Conservation (phyloP, 2,888 invertebrate species). For the Noctua pronuba region DNA sequence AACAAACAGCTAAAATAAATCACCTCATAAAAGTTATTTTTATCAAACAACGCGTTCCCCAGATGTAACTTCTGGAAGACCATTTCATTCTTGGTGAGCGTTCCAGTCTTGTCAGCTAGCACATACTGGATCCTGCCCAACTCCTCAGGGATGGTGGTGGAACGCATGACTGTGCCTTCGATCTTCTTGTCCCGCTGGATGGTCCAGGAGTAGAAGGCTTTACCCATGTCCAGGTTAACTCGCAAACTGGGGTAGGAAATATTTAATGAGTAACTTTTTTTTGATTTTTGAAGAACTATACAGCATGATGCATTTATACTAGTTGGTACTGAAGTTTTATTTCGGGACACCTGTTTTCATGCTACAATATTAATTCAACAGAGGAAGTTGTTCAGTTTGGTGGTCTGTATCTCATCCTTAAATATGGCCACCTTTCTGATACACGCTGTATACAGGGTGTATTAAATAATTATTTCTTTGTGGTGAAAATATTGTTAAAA, state of each 20-base stretch:
- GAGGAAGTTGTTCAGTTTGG: too few relatives aligned
- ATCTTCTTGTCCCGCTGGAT: conserved; percentile 98
- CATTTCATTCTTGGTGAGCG: conserved; percentile 99
- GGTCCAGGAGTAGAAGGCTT: conserved; percentile 99
- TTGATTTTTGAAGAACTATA: too few relatives aligned
- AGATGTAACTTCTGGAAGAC: conserved; percentile 98
- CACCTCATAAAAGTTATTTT: conserved; percentile 96
- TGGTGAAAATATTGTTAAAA: too few relatives aligned
- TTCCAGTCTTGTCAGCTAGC: conserved; percentile 99
- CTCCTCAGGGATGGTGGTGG: conserved; percentile 99
- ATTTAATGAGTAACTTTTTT: too few relatives aligned
- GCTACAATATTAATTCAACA: too few relatives aligned
- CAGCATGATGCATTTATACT: too few relatives aligned
- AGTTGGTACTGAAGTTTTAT: too few relatives aligned
- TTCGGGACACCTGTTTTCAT: too few relatives aligned
- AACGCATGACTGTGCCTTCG: conserved; percentile 98
- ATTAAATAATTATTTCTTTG: too few relatives aligned
- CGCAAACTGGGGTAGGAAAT: conserved; percentile 93
- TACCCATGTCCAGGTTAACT: conserved; percentile 99
- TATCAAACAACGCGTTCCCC: conserved; percentile 97
- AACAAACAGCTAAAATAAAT: conserved; percentile 30
- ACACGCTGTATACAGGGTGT: too few relatives aligned
- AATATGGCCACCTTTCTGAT: too few relatives aligned
- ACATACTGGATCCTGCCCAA: conserved; percentile 98
- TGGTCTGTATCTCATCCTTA: too few relatives aligned